Evolutionary conservation across 2,797 vertebrate species (phyloP).

Genomic region (Parauchenoglanis ngamensis): DNA sequence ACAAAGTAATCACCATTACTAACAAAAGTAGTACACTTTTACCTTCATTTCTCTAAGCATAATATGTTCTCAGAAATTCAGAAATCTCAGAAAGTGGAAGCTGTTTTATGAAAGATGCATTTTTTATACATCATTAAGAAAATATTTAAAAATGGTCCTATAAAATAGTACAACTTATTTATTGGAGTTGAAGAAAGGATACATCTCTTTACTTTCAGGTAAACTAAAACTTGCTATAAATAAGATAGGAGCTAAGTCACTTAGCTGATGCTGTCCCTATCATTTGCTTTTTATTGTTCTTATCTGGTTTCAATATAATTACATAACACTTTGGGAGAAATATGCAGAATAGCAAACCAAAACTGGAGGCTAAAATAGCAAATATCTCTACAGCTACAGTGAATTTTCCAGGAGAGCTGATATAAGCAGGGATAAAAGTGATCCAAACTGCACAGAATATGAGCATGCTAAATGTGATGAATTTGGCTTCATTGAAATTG

Average conservation of each 20-base stretch:
- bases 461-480: slow-evolving; percentile 76
- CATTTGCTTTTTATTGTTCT: neutral
- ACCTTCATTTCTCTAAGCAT: slow-evolving; percentile 41
- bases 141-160: neutral
- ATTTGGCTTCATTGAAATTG: slow-evolving; percentile 75
- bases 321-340: slow-evolving; percentile 75
- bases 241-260: neutral
- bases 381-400: slow-evolving; percentile 76
- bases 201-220: neutral
- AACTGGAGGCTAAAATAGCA: slow-evolving; percentile 74
- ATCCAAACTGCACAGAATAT: slow-evolving; percentile 77
- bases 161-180: neutral
- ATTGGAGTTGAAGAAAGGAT: neutral
- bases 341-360: slow-evolving; percentile 71
- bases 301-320: slow-evolving; percentile 67
- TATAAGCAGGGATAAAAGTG: slow-evolving; percentile 74
- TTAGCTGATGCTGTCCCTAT: slow-evolving; percentile 64
- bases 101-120: neutral
- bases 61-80: neutral
- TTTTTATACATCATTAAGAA: neutral
- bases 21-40: slow-evolving; percentile 57
- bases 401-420: slow-evolving; percentile 76
- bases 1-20: slow-evolving; percentile 56
- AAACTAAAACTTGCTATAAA: neutral
- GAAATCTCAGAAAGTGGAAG: neutral